Base-by-base conservation (phyloP, 2,888 invertebrate genomes). In the Caenorhabditis macrosperma region DNA sequence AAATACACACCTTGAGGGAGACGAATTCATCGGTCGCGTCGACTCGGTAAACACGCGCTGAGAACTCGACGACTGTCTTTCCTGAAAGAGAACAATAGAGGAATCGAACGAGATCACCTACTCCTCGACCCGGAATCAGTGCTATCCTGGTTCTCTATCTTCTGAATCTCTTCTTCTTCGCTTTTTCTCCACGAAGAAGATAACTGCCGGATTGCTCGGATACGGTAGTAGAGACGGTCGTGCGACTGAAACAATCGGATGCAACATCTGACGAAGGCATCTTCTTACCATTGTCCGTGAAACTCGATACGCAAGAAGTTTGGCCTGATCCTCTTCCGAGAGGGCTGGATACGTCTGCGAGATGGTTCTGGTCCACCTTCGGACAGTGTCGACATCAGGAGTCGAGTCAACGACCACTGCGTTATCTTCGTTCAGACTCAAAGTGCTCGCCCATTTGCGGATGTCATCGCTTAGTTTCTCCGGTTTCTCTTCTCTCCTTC, bases 151-250 rank as follows among this genome's bases (percentile, higher is more conserved):
- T 28, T 72, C 17, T 81, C 72, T 12, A 82, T 41, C 35, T 67
- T 67, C 46, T 81, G 67, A n/a, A 82, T 57, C 17, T 84, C 81
- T 33, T 84, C 84, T 50, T 82, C 82, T 48, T 80, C 69, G 59
- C 79, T 79, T 71, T 82, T 82, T 67, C 77, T 59, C 83, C 81
- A 85, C 0, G 85, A 84, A 4, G 85, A 84, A 0, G 86, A 83
- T 67, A 84, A 57, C 50, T 78, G 75, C 48, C 85, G 82, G 57
- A 82, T 74, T 1, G 87, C 93, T 67, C 93, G 92, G 80, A 93
- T 93, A 12, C 93, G 91, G 90, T 93, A 93, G 93, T 93, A 93
- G 83, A 93, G 91, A 9, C 93, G 91, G 44, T 92, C 92, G 84
- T 93, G 93, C 0, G 59, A 46, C 85, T 83, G 69, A 48, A 83